Evolutionary conservation across 1,140 invertebrate species (phyloP).

Genomic region (Solenopsis invicta): DNA sequence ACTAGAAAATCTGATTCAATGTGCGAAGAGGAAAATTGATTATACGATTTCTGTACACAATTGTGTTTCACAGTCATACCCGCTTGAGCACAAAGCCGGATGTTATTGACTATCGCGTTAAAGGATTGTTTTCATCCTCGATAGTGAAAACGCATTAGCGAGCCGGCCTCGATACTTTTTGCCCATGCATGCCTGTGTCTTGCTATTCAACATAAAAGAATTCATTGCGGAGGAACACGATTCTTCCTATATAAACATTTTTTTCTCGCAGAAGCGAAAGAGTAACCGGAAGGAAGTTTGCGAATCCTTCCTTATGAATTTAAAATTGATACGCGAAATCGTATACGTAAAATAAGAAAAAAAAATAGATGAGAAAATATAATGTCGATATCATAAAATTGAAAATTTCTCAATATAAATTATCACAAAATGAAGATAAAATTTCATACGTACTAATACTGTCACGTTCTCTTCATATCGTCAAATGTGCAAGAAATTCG

Average conservation of each 20-base stretch:
- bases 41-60: conserved; percentile 13
- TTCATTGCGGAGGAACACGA: neutral
- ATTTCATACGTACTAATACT: neutral
- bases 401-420: neutral
- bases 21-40: conserved; percentile 11
- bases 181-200: neutral
- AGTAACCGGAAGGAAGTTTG: neutral
- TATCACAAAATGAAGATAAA: neutral
- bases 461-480: neutral
- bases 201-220: neutral
- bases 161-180: conserved; percentile 44
- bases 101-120: conserved; percentile 22
- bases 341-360: neutral
- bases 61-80: conserved; percentile 33
- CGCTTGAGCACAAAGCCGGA: conserved; percentile 33
- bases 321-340: neutral
- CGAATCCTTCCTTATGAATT: neutral
- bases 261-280: neutral
- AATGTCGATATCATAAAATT: neutral
- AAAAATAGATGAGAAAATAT: no score
- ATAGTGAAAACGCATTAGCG: conserved; percentile 38
- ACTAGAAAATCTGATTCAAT: neutral
- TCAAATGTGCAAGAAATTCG: no score
- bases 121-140: conserved; percentile 37
- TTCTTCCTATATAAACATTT: neutral